Evolutionary conservation across 2,797 vertebrate genomes (phyloP), one percentile per base, ranked within the genome.

Genomic region (Coracias cyanogaster): DNA sequence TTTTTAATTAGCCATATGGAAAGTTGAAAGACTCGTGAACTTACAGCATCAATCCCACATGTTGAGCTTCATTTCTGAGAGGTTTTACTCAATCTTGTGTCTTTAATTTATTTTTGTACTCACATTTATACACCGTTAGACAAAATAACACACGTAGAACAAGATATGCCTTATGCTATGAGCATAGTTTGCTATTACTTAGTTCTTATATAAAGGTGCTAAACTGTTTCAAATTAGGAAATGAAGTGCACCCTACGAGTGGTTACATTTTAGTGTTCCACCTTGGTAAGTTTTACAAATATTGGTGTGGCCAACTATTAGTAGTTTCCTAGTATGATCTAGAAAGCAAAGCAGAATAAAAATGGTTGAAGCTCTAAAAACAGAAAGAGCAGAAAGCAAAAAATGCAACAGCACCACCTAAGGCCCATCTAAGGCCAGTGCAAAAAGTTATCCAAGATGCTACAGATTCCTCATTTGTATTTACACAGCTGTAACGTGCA

Each of bases 1-100:
- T 94, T 97, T 97, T 98, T 98, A 98, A 98, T 98, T 98, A 97
- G 97, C 94, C 81, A 90, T 97, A 96, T 97, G 95, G 96, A 96
- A 96, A 98, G 97, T 95, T 97, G 95, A 98, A 98, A 98, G 97
- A 94, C 89, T 96, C 95, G 94, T 93, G 92, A 97, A 97, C 93
- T 96, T 95, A 94, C 93, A 91, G 97, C 96, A 98, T 97, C 96
- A 97, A 96, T 97, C 82, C 98, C 97, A 97, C 96, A 98, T 98
- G 97, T 97, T 91, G 90, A 86, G 93, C 93, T 89, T 95, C 95
- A 96, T 97, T 97, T 92, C 70, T 72, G 61, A 74, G 11, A 95
- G 72, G 86, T 93, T 96, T 95, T 82, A 95, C 81, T 96, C 46
- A 2, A 86, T 93, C 86, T 95, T 55, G 77, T 94, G 92, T 91